Conservation (phyloP, 2,888 invertebrate genomes). For the Limnephilus rhombicus region DNA sequence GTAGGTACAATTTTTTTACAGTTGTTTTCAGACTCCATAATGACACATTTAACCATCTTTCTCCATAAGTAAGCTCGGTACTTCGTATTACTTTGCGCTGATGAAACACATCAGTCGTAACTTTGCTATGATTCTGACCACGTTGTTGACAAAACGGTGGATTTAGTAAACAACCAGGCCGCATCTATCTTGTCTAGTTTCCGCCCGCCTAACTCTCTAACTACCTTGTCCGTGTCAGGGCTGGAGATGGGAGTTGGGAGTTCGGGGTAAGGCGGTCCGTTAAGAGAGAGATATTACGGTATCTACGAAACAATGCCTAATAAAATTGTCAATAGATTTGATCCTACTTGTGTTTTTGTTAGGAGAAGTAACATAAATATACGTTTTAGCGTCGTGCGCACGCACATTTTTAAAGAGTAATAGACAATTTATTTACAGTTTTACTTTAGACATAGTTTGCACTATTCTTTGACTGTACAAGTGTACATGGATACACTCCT, state of each 20-base stretch:
- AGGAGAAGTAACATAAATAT: not conserved
- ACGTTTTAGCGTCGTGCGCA: too few relatives aligned
- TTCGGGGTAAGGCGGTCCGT: not conserved
- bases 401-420: too few relatives aligned
- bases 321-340: not conserved
- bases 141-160: not conserved
- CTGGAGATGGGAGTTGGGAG: not conserved
- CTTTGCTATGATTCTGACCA: not conserved
- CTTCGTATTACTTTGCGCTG: too few relatives aligned
- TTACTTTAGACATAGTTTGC: too few relatives aligned
- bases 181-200: not conserved
- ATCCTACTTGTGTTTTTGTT: not conserved
- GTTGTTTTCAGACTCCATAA: too few relatives aligned
- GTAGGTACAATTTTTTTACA: too few relatives aligned
- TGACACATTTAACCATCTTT: not conserved
- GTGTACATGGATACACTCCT: too few relatives aligned
- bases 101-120: not conserved
- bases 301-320: not conserved
- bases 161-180: not conserved
- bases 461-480: too few relatives aligned
- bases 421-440: too few relatives aligned
- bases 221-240: not conserved
- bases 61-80: not conserved
- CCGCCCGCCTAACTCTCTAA: not conserved
- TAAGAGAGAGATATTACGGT: slow-evolving; percentile 9